A percentile compares a stretch with the other conserved stretches of the same genome.
Conservation (phyloP, 1,140 invertebrate genomes). For the Aphelenchoides besseyi region DNA sequence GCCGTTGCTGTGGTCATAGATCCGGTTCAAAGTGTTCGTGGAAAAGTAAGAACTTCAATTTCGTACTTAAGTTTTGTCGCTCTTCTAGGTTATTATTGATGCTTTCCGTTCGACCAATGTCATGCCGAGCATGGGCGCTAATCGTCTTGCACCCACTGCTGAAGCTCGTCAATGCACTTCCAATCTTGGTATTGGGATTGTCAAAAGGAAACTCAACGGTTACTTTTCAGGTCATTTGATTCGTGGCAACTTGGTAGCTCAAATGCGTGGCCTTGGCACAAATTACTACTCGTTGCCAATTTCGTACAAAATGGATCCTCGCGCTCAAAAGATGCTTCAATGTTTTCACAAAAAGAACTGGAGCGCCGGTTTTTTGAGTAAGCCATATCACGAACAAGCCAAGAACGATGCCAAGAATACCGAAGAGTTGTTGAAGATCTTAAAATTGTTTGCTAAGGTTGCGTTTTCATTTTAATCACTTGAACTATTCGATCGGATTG, state of each 20-base stretch:
- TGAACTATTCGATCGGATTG: conserved; percentile 18
- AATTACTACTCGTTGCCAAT: conserved; percentile 34
- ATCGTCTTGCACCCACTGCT: conserved; percentile 21
- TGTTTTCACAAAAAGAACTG: conserved; percentile 35
- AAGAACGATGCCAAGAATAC: conserved; percentile 22
- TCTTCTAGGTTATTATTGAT: conserved; percentile 28
- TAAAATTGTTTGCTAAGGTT: conserved; percentile 34
- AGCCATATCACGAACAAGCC: background rate
- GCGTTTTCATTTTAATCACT: background rate
- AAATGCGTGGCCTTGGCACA: conserved; percentile 22
- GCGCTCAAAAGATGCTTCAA: conserved; percentile 32
- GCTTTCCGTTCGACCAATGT: conserved; percentile 26
- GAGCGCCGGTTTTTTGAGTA: background rate
- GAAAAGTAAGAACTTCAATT: conserved; percentile 47
- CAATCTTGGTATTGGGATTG: conserved; percentile 22
- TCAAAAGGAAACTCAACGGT: background rate
- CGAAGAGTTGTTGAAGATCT: conserved; percentile 39
- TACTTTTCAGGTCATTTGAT: conserved; percentile 25
- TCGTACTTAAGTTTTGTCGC: background rate
- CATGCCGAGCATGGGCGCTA: conserved; percentile 2
- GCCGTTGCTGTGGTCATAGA: conserved; percentile 98
- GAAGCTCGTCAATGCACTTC: conserved; percentile 34
- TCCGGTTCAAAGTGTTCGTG: conserved; percentile 97
- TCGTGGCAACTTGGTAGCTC: conserved; percentile 14
- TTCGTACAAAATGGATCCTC: conserved; percentile 16